Conservation (phyloP, 2,797 vertebrate genomes). For the Craterocephalus amniculus region DNA sequence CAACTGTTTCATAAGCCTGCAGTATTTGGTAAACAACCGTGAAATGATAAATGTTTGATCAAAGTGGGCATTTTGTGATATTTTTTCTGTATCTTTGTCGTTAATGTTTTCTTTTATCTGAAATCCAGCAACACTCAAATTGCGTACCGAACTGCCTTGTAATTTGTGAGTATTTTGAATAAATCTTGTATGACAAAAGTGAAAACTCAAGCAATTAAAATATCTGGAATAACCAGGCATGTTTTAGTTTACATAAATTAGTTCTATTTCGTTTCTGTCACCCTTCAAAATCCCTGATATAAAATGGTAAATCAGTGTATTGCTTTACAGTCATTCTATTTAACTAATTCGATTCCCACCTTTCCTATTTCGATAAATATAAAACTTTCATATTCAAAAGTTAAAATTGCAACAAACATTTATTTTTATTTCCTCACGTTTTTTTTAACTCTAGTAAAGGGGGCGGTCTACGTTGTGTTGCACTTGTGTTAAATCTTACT, state of each 20-base stretch:
- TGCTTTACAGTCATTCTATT: background rate
- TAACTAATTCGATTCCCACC: background rate
- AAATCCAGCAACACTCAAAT: slow-evolving; percentile 72
- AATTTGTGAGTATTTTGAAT: slow-evolving; percentile 85
- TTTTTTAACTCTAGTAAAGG: background rate
- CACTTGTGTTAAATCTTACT: slow-evolving; percentile 68
- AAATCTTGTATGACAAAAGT: slow-evolving; percentile 80
- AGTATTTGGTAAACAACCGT: slow-evolving; percentile 80
- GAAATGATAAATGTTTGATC: slow-evolving; percentile 80
- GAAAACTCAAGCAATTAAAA: slow-evolving; percentile 41
- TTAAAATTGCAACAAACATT: background rate
- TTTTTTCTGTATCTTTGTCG: slow-evolving; percentile 73
- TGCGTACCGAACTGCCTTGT: slow-evolving; percentile 84
- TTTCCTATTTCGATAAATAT: slow-evolving; percentile 1
- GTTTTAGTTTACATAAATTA: background rate
- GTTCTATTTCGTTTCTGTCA: background rate
- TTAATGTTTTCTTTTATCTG: slow-evolving; percentile 65
- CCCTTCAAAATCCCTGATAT: background rate
- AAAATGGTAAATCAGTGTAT: background rate
- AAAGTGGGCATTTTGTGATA: slow-evolving; percentile 81
- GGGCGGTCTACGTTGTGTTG: slow-evolving; percentile 15
- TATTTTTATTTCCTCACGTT: slow-evolving; percentile 12
- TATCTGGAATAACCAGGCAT: slow-evolving; percentile 14
- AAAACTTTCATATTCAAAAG: background rate
- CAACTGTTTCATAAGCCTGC: slow-evolving; percentile 71